A percentile compares a stretch with the other conserved stretches of the same genome.
These are phyloP conservation scores for Anthopleura sola DNA, from an alignment of 64 coral and sea anemone genomes.

Conservation along the genomic window DNA sequence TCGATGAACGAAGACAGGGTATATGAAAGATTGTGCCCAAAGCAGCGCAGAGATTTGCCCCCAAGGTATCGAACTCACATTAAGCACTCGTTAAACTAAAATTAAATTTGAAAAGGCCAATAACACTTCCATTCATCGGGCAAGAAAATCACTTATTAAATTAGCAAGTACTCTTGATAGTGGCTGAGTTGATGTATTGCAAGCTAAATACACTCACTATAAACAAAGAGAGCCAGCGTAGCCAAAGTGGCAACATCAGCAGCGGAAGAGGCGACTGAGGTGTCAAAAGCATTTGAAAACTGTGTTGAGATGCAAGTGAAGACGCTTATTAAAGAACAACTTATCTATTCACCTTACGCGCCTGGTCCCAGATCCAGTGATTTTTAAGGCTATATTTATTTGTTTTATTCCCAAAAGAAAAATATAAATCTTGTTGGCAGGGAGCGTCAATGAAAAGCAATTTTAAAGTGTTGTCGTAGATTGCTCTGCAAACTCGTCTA, in stretches of 20 bases:
- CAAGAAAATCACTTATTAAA: slow-evolving; percentile 31
- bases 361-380: background rate
- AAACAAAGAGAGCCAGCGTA: slow-evolving; percentile 8
- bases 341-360: background rate
- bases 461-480: slow-evolving; percentile 9
- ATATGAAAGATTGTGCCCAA: background rate
- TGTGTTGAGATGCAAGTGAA: background rate
- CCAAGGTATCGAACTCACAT: slow-evolving; percentile 19
- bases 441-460: background rate
- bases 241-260: slow-evolving; percentile 17
- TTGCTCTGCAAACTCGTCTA: background rate
- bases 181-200: slow-evolving; percentile 7
- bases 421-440: background rate
- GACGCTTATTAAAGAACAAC: background rate
- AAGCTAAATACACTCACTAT: background rate
- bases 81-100: slow-evolving; percentile 23
- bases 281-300: slow-evolving; percentile 33
- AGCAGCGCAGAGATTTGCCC: background rate
- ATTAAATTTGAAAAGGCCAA: slow-evolving; percentile 35
- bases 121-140: background rate
- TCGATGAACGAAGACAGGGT: background rate
- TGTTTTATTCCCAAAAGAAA: background rate
- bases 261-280: slow-evolving; percentile 17
- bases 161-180: slow-evolving; percentile 20
- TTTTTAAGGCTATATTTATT: background rate